Base-by-base conservation (phyloP, 2,888 invertebrate genomes). In the Noctua janthe region DNA sequence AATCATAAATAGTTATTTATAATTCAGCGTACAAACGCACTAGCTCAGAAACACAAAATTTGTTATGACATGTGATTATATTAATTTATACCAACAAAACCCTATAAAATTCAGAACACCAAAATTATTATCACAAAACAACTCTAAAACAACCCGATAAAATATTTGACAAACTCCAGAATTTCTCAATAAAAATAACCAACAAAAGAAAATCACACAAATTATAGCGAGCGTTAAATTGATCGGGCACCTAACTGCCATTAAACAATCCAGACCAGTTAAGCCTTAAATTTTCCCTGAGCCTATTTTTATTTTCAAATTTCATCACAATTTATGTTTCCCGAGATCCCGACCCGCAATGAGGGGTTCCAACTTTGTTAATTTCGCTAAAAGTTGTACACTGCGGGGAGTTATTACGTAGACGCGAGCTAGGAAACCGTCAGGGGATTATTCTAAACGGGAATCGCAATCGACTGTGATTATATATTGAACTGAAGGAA, bases 221-320 rank as follows among this genome's bases (percentile, higher is more conserved):
- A 80, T 82, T 74, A 85, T 43, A 77, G 51, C 73, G 29, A 80
- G 39, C 82, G 35, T 74, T 69, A 86, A 87, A 87, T 82, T 86
- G 84, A 87, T 86, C 80, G 76, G 78, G 74, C 87, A 86, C 75
- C 78, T 84, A 89, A 89, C 85, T 81, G 81, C 86, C 80, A 76
- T 87, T 84, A 87, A 91, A 89, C 91, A 92, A 92, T 90, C 84
- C 90, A 87, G 90, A 85, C 89, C 89, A 74, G 88, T 89, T 88
- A 88, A 90, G 90, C 88, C 81, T 89, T 86, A 91, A 91, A 91
- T 91, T 92, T 92, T 90, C 88, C 88, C 82, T 76, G 87, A 83
- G 91, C 91, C 92, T 93, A 94, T 94, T 95, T 94, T 95, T 95
- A 95, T 95, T 95, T 94, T 94, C 92, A 93, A 95, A 95, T 95